Base-by-base conservation (phyloP, 2,888 invertebrate genomes). In the Archips crataeganus region DNA sequence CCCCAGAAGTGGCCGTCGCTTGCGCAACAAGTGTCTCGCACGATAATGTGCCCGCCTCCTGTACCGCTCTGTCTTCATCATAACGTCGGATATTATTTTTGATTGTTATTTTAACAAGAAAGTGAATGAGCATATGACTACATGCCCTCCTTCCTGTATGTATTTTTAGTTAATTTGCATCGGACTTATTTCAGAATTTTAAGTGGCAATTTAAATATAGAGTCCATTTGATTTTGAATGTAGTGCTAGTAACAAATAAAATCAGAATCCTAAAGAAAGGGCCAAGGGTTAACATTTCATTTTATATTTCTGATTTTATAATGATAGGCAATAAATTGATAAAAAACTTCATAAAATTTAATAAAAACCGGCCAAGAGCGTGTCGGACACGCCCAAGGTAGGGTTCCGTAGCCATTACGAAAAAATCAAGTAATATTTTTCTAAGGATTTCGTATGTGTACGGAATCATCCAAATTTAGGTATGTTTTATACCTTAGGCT, bases 11-110 rank as follows among this genome's bases (percentile, higher is more conserved):
- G 86, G 79, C 82, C 80, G 84, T 82, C 84, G 82, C 87, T 93
- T 92, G 89, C 90, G 90, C 90, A 93, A 93, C 90, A 90, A 91
- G 88, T 89, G 88, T 78, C 82, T 84, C 80, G 80, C 82, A 82
- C 81, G 84, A 87, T 88, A 89, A 85, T 85, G 80, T 80, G 78
- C 77, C 83, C 82, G 82, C 80, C 80, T 83, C 76, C 70, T 79
- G 80, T 78, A 75, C 77, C 76, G 76, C 76, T 81, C 77, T 82
- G 84, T 87, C 83, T 82, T 81, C 81, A 80, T 83, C 78, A 83
- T 83, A 80, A 75, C 72, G 73, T 78, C 75, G 64, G 60, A 76
- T 76, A 75, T 74, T 77, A 74, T 47, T 42, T 32, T 11, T 47
- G 45, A 65, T 51, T 36, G 11, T 9, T 36, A 36, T 47, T 49